These are phyloP conservation scores for Oreotrochilus melanogaster DNA, from an alignment of 2,113 vertebrate genomes.

Conservation along the genomic window DNA sequence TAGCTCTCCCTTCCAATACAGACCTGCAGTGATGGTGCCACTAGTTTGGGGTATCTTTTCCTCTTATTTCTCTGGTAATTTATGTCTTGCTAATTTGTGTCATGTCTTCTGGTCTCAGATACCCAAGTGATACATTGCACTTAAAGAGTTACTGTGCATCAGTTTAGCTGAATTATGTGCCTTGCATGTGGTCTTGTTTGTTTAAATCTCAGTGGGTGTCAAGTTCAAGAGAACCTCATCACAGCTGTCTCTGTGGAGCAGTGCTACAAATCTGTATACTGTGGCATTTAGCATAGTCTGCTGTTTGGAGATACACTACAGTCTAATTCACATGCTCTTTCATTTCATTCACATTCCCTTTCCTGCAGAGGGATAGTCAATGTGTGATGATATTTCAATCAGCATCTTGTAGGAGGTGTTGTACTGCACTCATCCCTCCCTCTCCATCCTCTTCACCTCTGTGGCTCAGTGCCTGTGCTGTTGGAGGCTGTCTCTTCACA, in stretches of 20 bases:
- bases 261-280: not conserved
- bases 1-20: not conserved
- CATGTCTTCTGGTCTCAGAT: not conserved
- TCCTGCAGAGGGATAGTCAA: not conserved
- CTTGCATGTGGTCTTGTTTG: not conserved
- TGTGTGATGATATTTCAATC: not conserved
- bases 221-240: not conserved
- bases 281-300: not conserved
- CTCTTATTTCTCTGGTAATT: not conserved
- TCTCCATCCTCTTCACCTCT: not conserved
- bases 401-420: not conserved
- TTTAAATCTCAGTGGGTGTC: not conserved
- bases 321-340: not conserved
- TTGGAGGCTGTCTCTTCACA: not conserved
- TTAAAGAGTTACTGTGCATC: not conserved
- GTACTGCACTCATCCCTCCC: fast-evolving
- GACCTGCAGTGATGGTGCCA: not conserved
- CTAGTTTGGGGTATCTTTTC: not conserved
- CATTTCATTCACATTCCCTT: not conserved
- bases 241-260: not conserved
- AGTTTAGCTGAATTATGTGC: not conserved
- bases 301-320: not conserved
- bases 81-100: not conserved
- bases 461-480: slow-evolving; percentile 21
- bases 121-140: not conserved